Conservation (phyloP, 2,888 invertebrate species). For the Octodonta nipae region DNA sequence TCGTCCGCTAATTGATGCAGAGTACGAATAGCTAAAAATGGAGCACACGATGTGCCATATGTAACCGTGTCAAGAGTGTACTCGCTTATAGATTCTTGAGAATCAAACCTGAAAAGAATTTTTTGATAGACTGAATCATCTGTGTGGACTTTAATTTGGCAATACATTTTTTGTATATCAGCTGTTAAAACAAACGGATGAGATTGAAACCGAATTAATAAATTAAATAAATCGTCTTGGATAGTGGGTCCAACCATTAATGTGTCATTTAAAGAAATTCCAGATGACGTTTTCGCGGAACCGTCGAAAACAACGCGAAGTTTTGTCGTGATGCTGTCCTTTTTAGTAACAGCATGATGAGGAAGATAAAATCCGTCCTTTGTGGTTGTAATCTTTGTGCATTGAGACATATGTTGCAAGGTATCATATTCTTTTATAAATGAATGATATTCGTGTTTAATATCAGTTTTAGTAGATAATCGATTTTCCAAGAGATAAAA, state of each 20-base stretch:
- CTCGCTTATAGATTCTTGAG: neutral
- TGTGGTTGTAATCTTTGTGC: neutral
- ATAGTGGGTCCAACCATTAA: neutral
- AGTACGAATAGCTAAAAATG: neutral
- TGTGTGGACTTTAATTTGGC: neutral
- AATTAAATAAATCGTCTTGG: neutral
- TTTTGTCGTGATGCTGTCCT: neutral
- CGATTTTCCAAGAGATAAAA: too few relatives aligned
- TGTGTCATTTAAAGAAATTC: conserved; percentile 1
- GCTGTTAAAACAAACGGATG: neutral
- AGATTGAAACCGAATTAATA: neutral
- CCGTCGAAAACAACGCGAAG: neutral
- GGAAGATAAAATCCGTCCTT: neutral
- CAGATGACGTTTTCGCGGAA: neutral
- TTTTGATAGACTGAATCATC: neutral
- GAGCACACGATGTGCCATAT: neutral
- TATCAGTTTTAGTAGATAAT: too few relatives aligned
- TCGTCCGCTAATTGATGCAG: neutral
- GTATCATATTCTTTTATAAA: too few relatives aligned
- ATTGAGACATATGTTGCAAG: too few relatives aligned
- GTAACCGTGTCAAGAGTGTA: neutral
- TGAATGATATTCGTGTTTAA: too few relatives aligned
- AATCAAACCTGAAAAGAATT: neutral
- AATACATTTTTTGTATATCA: conserved; percentile 1
- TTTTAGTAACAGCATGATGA: conserved; percentile 1